These are phyloP conservation scores for Gavia stellata DNA, from an alignment of 2,113 vertebrate species.

Conservation along the genomic window DNA sequence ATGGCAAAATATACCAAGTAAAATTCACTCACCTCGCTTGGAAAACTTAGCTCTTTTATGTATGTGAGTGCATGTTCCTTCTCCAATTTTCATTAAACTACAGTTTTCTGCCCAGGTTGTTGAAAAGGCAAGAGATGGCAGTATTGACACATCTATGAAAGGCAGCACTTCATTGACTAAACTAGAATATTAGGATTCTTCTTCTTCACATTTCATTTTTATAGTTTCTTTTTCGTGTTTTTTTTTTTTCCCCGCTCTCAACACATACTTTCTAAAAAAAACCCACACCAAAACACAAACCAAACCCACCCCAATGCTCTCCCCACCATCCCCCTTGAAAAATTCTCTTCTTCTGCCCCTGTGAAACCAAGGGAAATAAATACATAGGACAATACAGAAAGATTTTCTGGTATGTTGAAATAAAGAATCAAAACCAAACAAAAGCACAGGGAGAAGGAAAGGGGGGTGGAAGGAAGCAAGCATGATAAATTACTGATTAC, in stretches of 20 bases:
- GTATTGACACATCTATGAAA: constrained; percentile 68
- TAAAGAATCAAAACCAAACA: constrained; percentile 29
- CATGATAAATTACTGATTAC: constrained; percentile 70
- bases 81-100: background rate
- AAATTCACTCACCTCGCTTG: background rate
- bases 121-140: constrained; percentile 75
- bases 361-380: constrained; percentile 7
- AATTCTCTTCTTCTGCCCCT: background rate
- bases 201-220: constrained; percentile 59
- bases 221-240: constrained; percentile 30
- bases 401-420: constrained; percentile 14
- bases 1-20: background rate
- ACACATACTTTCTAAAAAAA: background rate
- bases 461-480: background rate
- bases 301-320: background rate
- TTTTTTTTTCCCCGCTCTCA: background rate
- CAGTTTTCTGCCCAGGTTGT: background rate
- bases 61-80: background rate
- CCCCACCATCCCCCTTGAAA: background rate
- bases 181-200: constrained; percentile 3
- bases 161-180: background rate
- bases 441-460: background rate
- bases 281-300: background rate
- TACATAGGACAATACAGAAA: background rate
- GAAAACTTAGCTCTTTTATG: background rate